A percentile compares a stretch with the other conserved stretches of the same genome.
phyloP scores from a whole-genome alignment of 2,113 vertebrate genomes.

The Gymnarchus niloticus region DNA sequence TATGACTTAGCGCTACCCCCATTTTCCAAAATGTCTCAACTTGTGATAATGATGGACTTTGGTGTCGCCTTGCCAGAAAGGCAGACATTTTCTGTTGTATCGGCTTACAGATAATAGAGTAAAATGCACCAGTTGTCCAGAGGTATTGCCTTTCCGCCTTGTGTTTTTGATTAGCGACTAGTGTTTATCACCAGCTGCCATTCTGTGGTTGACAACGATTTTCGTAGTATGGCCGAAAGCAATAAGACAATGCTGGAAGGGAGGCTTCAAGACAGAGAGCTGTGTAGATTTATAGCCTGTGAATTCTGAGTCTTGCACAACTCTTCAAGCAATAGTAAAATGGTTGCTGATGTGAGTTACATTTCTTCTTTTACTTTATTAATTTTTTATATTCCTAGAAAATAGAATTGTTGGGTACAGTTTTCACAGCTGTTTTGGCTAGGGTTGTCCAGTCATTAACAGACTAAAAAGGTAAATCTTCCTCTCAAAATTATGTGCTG shows the following conservation, averaged over 20 bases:
- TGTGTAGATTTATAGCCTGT: background rate
- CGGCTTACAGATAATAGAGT: conserved; percentile 55
- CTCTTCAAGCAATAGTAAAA: background rate
- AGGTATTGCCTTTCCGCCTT: conserved; percentile 37
- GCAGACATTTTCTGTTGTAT: conserved; percentile 45
- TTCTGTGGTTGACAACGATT: conserved; percentile 37
- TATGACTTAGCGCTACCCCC: background rate
- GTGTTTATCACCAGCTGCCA: conserved; percentile 37
- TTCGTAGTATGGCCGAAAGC: conserved; percentile 12
- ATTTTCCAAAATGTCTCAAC: conserved; percentile 24
- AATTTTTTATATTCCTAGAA: background rate
- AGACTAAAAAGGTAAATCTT: background rate
- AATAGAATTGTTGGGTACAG: background rate
- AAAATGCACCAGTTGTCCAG: conserved; percentile 24
- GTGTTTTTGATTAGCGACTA: conserved; percentile 37
- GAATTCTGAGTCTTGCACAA: background rate
- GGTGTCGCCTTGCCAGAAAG: conserved; percentile 34
- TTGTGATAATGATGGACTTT: conserved; percentile 3
- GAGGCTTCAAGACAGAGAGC: background rate
- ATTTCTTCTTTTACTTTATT: background rate
- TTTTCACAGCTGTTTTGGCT: background rate
- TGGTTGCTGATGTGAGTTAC: background rate
- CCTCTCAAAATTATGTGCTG: background rate
- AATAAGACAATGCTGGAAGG: conserved; percentile 24
- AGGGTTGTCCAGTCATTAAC: background rate